Percentiles rank a stretch among this genome's conserved stretches.
Conservation (phyloP, 2,797 vertebrate genomes). For the Etheostoma nigrum region DNA sequence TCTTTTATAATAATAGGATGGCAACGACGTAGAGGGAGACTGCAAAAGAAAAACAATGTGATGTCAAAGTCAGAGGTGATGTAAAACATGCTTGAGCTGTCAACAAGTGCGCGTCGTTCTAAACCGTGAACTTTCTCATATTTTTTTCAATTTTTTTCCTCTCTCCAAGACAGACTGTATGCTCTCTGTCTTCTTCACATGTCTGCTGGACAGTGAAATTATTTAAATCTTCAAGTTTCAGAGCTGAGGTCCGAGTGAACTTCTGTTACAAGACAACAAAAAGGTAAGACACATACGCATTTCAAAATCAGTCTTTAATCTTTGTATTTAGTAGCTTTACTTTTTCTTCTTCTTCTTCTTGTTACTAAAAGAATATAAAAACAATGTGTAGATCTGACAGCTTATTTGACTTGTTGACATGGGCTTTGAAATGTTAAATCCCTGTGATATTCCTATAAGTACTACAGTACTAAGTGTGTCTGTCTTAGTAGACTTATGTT, state of each 20-base stretch:
- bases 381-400: neutral
- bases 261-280: conserved; percentile 27
- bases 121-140: conserved; percentile 15
- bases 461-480: neutral
- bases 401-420: neutral
- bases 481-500: neutral
- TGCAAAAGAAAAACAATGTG: conserved; percentile 32
- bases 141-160: neutral
- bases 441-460: neutral
- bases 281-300: conserved; percentile 58
- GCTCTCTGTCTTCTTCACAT: conserved; percentile 26
- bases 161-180: neutral
- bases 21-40: conserved; percentile 24
- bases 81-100: conserved; percentile 37
- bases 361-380: too few relatives aligned
- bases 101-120: conserved; percentile 44
- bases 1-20: conserved; percentile 23
- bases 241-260: conserved; percentile 42
- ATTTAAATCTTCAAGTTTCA: conserved; percentile 10
- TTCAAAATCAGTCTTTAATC: neutral
- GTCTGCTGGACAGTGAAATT: conserved; percentile 40
- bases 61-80: conserved; percentile 38
- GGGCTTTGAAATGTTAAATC: neutral
- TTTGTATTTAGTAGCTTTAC: too few relatives aligned
- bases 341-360: too few relatives aligned